Base-by-base conservation (phyloP, 2,797 vertebrate genomes). In the Parotocinclus haroldoi region DNA sequence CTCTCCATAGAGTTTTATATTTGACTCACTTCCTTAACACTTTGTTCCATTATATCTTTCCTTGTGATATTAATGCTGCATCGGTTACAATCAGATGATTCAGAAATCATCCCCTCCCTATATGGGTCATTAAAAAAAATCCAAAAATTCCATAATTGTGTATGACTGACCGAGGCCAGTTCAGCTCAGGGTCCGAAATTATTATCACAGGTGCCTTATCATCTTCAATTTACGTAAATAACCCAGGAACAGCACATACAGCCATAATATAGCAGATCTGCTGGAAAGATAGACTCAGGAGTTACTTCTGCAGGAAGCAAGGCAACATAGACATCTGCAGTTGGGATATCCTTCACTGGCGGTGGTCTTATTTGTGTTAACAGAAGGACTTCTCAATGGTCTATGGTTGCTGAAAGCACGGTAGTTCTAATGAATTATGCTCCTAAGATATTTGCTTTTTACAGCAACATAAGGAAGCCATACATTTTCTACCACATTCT, bases 181-280 rank as follows among this genome's bases (percentile, higher is more conserved):
- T 45, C 50, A 65, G 27, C 27, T 12, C 50, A 49, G 6, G 4
- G 56, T 66, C 62, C 69, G 53, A 49, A 72, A 72, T 74, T 45
- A 72, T 55, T 63, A 66, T 63, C 80, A 79, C 85, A 87, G 84
- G 82, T 88, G 86, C 79, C 75, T 87, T 84, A 89, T 84, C 85
- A 81, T 79, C 80, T 75, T 68, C 72, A 72, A 69, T 75, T 76
- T 72, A 37, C 48, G 51, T 58, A 79, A 73, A 76, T 73, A 84
- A 71, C 71, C 57, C 73, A 80, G 45, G 58, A 78, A 79, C 73
- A n/a, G n/a, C n/a, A 79, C 66, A 75, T 79, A 78, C 75, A 80
- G 79, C 69, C 51, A 68, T 76, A 66, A 80, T 72, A 55, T 55
- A 46, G 75, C 63, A 63, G 68, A 69, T 66, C 62, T 44, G 37